Evolutionary conservation across 2,797 vertebrate genomes (phyloP), one percentile per base, ranked within the genome.

Genomic region (Catharus ustulatus): DNA sequence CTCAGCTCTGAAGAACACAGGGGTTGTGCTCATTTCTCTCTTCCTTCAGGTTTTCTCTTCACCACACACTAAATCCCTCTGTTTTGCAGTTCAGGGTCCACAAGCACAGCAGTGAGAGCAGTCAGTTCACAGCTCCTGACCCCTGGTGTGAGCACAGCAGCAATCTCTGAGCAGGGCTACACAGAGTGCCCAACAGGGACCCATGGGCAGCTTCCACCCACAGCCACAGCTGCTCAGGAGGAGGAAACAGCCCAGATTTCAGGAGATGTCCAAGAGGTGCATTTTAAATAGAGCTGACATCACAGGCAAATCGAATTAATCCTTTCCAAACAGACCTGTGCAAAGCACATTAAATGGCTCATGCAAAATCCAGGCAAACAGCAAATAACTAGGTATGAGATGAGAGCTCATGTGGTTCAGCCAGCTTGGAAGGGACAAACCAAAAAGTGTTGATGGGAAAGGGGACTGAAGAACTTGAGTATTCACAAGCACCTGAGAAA

Each of bases 121-220:
- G 66, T 3, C 36, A 67, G 19, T 66, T 72, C 76, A 61, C 43
- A 62, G 73, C 55, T 74, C 76, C 34, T 15, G 48, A 59, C 40
- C 75, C 36, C 10, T 0, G 0, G 9, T 22, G 59, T 66, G 52
- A 76, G 51, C 77, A 76, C 1, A 0, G 15, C 48, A 49, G 42
- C 55, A 27, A 49, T 45, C 61, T 52, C 43, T 14, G 30, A 42
- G 29, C 26, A 51, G 49, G 49, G 49, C 49, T 51, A 27, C 27
- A 3, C 57, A 52, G 11, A 55, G 48, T 2, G 0, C 64, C 29
- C 59, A 59, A 3, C 5, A 2, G 42, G 36, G 5, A 72, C 17
- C 32, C 36, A 16, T 0, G 2, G 42, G 54, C 81, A 82, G 57
- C 49, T 15, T 4, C 66, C 71, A 38, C 38, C 40, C 40, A 40